Base-by-base conservation (phyloP, 2,797 vertebrate genomes). In the Carduelis carduelis region DNA sequence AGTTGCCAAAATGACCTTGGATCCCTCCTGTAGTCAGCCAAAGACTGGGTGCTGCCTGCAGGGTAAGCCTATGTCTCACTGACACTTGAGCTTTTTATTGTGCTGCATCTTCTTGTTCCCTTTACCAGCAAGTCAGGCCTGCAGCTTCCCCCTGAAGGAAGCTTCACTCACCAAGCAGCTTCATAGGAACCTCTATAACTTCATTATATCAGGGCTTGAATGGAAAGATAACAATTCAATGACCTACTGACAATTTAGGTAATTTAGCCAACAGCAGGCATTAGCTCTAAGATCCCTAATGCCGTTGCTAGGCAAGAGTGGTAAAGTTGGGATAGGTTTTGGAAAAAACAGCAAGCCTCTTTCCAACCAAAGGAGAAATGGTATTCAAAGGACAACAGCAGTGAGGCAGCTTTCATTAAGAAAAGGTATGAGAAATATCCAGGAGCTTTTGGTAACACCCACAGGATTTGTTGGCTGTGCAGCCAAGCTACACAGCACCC, bases 281-380 rank as follows among this genome's bases (percentile, higher is more conserved):
- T 83, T 76, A 72, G 39, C 41, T 65, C 35, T 41, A 50, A 75
- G n/a, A 63, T 32, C 28, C 41, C 63, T 56, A 72, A 71, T 49
- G 57, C 55, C 4, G 71, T 96, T 93, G 92, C 92, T 92, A 95
- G 70, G 89, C 83, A 88, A 35, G 53, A 65, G 39, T 30, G 35
- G 41, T 52, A 82, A 94, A 72, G 52, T 70, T 76, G 59, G 80
- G 34, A 88, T 19, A 63, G 74, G 74, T 82, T 93, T 95, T 93
- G 92, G 92, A 95, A 97, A 94, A 93, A 93, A 6, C 47, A 88
- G 52, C 14, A 65, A 89, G 72, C 18, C 49, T 79, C 55, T 39
- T 83, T 86, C 87, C 87, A 81, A 34, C 22, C 49, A 35, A 91
- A 71, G 72, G n/a, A 83, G 86, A 93, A 96, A 92, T 0, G 0